Percentiles rank a stretch among this genome's conserved stretches.
phyloP scores from a whole-genome alignment of 1,140 invertebrate species.

The Monochamus saltuarius region DNA sequence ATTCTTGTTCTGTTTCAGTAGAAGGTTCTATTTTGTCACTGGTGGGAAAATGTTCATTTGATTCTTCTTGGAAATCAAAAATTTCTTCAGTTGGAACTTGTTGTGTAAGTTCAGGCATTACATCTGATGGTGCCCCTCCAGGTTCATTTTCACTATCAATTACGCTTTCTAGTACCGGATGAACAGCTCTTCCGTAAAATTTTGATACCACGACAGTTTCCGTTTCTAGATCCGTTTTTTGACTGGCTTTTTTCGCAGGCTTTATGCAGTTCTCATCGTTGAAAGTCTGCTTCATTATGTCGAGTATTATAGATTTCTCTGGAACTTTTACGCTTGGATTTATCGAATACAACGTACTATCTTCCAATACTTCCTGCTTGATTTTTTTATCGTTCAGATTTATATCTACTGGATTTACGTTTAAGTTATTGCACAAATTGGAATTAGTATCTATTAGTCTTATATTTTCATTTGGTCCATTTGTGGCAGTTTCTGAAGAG shows the following conservation, averaged over 20 bases:
- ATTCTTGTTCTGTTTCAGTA: no score
- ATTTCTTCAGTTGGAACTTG: no score
- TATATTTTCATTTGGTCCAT: constrained; percentile 20
- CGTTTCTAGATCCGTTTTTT: constrained; percentile 1
- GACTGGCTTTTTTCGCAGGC: constrained; percentile 20
- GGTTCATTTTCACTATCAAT: constrained; percentile 7
- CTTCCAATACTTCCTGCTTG: constrained; percentile 20
- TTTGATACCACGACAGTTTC: constrained; percentile 2
- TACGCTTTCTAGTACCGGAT: background rate
- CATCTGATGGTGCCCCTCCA: background rate
- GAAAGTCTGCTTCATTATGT: constrained; percentile 54
- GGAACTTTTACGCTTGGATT: constrained; percentile 47
- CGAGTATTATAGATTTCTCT: constrained; percentile 51
- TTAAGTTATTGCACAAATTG: constrained; percentile 37
- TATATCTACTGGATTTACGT: constrained; percentile 31
- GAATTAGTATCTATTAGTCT: constrained; percentile 44
- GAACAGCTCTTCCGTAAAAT: constrained; percentile 12
- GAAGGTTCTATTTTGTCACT: no score
- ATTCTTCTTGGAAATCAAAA: no score
- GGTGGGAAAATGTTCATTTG: no score
- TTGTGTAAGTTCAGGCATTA: no score
- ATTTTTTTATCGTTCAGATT: constrained; percentile 43
- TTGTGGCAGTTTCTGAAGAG: constrained; percentile 19
- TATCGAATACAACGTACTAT: constrained; percentile 41
- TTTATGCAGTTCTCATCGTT: constrained; percentile 43